A percentile compares a stretch with the other conserved stretches of the same genome.
phyloP scores from a whole-genome alignment of 2,888 invertebrate genomes.

The Phortica okadai region DNA sequence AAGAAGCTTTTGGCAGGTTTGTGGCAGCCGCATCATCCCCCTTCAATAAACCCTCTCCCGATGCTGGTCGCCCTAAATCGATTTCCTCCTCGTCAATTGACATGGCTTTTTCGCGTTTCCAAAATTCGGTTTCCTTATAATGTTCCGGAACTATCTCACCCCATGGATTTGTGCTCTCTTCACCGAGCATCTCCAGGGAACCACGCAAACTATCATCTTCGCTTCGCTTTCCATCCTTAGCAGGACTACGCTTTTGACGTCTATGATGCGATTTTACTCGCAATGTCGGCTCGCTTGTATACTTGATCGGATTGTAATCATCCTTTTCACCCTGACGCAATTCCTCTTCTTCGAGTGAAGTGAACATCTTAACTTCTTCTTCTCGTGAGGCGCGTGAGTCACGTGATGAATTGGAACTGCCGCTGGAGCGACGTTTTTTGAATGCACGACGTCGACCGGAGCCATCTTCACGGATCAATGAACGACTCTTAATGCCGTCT shows the following conservation, averaged over 20 bases:
- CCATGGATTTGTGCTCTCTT: conserved; percentile 74
- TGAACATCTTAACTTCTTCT: conserved; percentile 81
- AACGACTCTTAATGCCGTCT: conserved; percentile 82
- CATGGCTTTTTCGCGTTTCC: conserved; percentile 73
- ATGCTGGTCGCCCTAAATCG: conserved; percentile 58
- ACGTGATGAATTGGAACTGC: conserved; percentile 78
- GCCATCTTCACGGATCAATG: conserved; percentile 81
- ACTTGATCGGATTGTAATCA: conserved; percentile 73
- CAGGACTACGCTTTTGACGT: conserved; percentile 74
- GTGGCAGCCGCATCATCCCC: conserved; percentile 49
- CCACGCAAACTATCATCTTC: conserved; percentile 46
- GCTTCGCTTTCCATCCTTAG: conserved; percentile 61
- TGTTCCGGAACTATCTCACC: conserved; percentile 73
- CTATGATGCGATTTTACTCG: conserved; percentile 70
- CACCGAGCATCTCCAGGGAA: conserved; percentile 58
- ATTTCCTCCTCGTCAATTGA: conserved; percentile 74
- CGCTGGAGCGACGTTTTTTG: conserved; percentile 80
- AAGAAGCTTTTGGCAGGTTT: conserved; percentile 69
- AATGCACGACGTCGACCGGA: conserved; percentile 80
- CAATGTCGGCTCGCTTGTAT: conserved; percentile 71
- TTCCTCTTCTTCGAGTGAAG: conserved; percentile 82
- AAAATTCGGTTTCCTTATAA: conserved; percentile 74
- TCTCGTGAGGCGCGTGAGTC: conserved; percentile 81
- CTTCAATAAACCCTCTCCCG: conserved; percentile 52
- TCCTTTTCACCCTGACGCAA: conserved; percentile 74